Percentiles rank a stretch among this genome's conserved stretches.
Evolutionary conservation across 2,797 vertebrate genomes (phyloP).

Genomic region (Ctenopoma kingsleyae): DNA sequence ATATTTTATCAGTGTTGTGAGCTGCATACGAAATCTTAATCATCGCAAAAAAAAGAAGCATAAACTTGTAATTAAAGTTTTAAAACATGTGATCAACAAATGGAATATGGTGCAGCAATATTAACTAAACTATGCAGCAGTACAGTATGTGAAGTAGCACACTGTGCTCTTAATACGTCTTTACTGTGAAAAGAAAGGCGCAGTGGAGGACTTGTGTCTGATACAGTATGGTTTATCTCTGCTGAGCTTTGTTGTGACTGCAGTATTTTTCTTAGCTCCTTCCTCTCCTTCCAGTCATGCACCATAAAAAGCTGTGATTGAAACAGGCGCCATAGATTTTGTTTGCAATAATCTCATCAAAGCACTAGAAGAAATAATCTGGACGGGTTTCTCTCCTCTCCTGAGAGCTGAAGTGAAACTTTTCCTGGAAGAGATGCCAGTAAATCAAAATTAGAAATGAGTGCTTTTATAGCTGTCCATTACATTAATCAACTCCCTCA

Average conservation of each 20-base stretch:
- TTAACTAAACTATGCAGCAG: background rate
- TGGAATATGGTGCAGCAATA: background rate
- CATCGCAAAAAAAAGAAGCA: background rate
- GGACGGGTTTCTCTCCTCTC: conserved; percentile 42
- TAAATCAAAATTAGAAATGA: conserved; percentile 71
- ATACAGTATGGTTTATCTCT: background rate
- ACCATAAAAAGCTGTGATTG: conserved; percentile 57
- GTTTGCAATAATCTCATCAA: conserved; percentile 67
- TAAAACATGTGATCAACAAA: too few species aligned
- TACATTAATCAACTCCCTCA: conserved; percentile 60
- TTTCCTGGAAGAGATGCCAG: conserved; percentile 66
- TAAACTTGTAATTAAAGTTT: background rate
- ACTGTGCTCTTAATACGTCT: background rate
- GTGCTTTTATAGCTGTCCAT: conserved; percentile 72
- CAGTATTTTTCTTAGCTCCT: conserved; percentile 35
- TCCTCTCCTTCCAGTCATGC: conserved; percentile 40
- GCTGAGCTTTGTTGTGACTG: conserved; percentile 31
- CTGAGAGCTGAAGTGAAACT: conserved; percentile 51
- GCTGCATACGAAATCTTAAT: background rate
- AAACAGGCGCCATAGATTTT: conserved; percentile 60
- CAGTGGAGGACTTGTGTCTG: background rate
- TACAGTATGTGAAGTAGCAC: background rate
- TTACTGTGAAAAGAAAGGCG: background rate
- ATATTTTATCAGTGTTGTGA: background rate
- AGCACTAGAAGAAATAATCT: conserved; percentile 61